phyloP scores from a whole-genome alignment of 2,888 invertebrate species.

The Dioctria linearis region DNA sequence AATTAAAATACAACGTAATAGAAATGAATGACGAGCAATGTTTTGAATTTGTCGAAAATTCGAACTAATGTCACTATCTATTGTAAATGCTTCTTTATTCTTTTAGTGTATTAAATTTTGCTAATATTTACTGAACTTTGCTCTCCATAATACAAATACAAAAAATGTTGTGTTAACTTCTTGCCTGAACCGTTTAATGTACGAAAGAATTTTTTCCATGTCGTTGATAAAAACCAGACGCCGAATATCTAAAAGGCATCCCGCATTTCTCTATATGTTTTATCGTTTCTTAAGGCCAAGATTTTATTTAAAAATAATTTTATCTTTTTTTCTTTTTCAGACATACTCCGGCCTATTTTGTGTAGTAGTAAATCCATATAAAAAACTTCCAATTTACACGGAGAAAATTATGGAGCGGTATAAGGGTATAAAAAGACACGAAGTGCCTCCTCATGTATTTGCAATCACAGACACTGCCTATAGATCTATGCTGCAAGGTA shows the following conservation, averaged over 20 bases:
- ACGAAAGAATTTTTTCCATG: no score
- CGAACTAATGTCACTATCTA: no score
- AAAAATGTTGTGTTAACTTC: no score
- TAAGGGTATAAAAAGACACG: slow-evolving; percentile 99
- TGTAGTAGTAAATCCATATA: slow-evolving; percentile 99
- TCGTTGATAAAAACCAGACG: neutral
- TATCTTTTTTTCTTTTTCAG: slow-evolving; percentile 75
- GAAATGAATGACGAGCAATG: no score
- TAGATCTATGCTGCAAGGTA: slow-evolving; percentile 99
- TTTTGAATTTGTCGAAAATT: no score
- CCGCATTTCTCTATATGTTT: no score
- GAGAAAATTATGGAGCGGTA: slow-evolving; percentile 99
- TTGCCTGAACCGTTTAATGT: no score
- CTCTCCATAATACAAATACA: no score
- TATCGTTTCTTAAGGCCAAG: neutral
- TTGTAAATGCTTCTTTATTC: no score
- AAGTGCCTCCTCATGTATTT: slow-evolving; percentile 99
- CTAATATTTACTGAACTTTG: no score
- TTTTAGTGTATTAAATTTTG: no score
- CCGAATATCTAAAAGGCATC: neutral
- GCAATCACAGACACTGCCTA: slow-evolving; percentile 99
- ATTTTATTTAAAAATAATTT: neutral
- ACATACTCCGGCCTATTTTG: slow-evolving; percentile 99
- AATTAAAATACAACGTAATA: no score
- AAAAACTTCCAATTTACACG: slow-evolving; percentile 98